A percentile compares a stretch with the other conserved stretches of the same genome.
Conservation (phyloP, 64 coral and sea anemone genomes). For the Hydrozoanthus tunicans region DNA sequence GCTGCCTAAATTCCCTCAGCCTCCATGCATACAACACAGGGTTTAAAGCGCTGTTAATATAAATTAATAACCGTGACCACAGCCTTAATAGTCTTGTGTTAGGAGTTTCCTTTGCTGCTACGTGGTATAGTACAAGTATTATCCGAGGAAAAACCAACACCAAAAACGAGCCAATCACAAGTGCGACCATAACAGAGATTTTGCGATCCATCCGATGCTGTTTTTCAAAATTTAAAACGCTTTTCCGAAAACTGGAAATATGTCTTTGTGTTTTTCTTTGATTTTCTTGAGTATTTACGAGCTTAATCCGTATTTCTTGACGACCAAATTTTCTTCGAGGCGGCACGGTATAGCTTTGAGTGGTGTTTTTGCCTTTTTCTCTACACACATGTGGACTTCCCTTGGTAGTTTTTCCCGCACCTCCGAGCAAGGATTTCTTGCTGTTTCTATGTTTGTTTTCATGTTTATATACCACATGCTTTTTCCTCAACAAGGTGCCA, state of each 20-base stretch:
- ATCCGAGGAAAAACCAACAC: constrained; percentile 58
- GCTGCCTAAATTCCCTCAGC: constrained; percentile 54
- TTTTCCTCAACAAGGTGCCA: background rate
- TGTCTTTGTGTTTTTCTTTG: background rate
- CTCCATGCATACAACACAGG: constrained; percentile 71
- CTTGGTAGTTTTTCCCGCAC: background rate
- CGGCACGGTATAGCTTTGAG: background rate
- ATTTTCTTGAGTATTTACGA: background rate
- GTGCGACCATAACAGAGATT: constrained; percentile 53
- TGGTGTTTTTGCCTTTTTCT: background rate
- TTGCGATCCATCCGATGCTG: constrained; percentile 49
- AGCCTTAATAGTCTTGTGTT: constrained; percentile 14
- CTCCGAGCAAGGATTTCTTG: background rate
- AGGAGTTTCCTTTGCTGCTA: constrained; percentile 36
- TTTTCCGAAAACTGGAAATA: constrained; percentile 10
- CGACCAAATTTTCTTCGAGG: background rate
- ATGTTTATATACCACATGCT: background rate
- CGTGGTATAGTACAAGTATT: constrained; percentile 59
- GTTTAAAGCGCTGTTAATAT: constrained; percentile 56
- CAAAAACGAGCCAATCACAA: constrained; percentile 56
- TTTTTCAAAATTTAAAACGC: background rate
- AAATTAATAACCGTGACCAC: constrained; percentile 57
- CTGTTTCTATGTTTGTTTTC: background rate
- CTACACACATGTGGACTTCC: background rate
- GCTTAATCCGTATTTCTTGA: background rate